A percentile compares a stretch with the other conserved stretches of the same genome.
Conservation (phyloP, 1,140 invertebrate genomes). For the Dinoponera quadriceps region DNA sequence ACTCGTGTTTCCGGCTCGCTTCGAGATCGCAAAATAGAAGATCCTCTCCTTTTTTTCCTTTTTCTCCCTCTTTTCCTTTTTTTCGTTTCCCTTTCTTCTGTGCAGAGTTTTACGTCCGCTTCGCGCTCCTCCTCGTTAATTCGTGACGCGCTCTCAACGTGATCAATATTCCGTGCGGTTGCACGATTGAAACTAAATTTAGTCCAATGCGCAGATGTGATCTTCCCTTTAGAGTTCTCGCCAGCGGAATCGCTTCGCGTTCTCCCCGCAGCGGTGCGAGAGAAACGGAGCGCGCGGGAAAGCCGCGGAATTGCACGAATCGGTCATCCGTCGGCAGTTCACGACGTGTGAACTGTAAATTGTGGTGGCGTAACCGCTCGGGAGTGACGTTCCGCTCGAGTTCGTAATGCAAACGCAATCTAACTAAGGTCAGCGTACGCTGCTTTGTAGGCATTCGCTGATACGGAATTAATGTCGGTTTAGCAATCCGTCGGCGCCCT, state of each 20-base stretch:
- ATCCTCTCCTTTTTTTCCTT: background rate
- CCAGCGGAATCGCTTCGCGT: constrained; percentile 51
- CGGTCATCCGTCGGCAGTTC: constrained; percentile 62
- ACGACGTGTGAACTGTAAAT: constrained; percentile 78
- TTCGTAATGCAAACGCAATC: constrained; percentile 81
- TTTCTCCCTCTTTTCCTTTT: background rate
- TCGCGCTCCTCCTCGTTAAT: constrained; percentile 36
- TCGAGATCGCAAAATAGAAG: background rate
- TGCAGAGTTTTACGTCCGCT: background rate
- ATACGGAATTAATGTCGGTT: constrained; percentile 77
- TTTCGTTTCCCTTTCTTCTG: background rate
- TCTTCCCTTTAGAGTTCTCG: constrained; percentile 58
- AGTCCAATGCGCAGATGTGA: constrained; percentile 53
- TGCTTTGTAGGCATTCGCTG: constrained; percentile 78
- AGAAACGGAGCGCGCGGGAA: background rate
- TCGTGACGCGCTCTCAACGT: constrained; percentile 50
- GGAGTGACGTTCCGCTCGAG: constrained; percentile 77
- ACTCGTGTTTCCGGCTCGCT: constrained; percentile 26
- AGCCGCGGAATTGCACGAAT: constrained; percentile 59
- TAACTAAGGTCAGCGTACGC: constrained; percentile 77
- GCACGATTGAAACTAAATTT: constrained; percentile 70
- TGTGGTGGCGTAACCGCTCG: constrained; percentile 60
- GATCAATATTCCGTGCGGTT: constrained; percentile 67
- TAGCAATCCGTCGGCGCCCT: constrained; percentile 74
- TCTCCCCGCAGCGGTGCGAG: background rate